Evolutionary conservation across 1,140 invertebrate genomes (phyloP), one percentile per base, ranked within the genome.

Genomic region (Drosophila sproati): DNA sequence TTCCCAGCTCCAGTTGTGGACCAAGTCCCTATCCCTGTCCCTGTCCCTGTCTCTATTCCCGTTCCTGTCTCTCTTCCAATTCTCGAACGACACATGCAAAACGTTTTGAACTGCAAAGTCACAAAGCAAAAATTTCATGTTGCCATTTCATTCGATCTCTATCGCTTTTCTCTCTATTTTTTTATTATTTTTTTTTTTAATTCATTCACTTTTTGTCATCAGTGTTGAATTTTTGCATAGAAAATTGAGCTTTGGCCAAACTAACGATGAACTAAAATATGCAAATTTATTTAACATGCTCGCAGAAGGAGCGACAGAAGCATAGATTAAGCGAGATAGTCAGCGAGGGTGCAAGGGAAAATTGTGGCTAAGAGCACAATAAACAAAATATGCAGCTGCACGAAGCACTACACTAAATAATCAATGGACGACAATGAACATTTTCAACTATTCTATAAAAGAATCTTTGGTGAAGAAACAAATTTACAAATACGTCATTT

Each of bases 191-290:
- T 75, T 74, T 74, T 60, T 78, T 81, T 78, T 82, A 86, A 87
- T 78, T 86, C 78, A 75, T 82, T 73, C 80, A 66, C 64, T 72
- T 80, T 80, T 81, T 85, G 78, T 72, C 82, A 85, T 81, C 82
- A 77, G 63, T 64, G 74, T 72, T 87, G 78, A 72, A 87, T 75
- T 86, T 86, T 86, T 78, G 82, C 82, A 86, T 81, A 82, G 75
- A 87, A 73, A 86, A 86, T 86, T 82, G 76, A 86, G 77, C 82
- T 87, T 87, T 87, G 87, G 82, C 82, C 82, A 82, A 87, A 87
- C 82, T 87, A 87, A 87, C 82, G 78, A 87, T 78, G 78, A 87
- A 86, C 82, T 87, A 82, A 87, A 87, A 86, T 87, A 87, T 87
- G 82, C 82, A 87, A 87, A 87, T 87, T 87, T 87, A 82, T 87